Conservation (phyloP, 1,140 invertebrate genomes). For the Diorhabda carinulata region DNA sequence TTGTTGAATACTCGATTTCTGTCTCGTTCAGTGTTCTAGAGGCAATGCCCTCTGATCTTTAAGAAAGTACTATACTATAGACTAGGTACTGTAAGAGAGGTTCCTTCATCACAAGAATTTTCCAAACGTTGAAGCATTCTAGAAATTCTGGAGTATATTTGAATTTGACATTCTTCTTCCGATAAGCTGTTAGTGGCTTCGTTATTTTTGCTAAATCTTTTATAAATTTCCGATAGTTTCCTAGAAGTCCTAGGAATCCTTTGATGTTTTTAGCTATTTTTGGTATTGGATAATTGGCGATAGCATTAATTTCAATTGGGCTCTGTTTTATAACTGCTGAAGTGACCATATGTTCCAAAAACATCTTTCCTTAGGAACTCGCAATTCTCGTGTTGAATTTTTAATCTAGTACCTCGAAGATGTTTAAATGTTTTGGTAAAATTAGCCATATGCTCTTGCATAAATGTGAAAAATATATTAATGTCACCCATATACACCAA, state of each 20-base stretch:
- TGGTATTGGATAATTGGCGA: neutral
- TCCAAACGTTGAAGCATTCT: too few relatives aligned
- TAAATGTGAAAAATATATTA: neutral
- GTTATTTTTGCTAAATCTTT: neutral
- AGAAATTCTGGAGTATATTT: too few relatives aligned
- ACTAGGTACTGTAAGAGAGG: too few relatives aligned
- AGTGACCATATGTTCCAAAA: neutral
- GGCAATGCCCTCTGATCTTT: neutral
- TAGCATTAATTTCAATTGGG: neutral
- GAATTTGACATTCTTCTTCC: too few relatives aligned
- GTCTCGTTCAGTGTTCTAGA: neutral
- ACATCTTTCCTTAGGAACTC: neutral
- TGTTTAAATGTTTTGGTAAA: neutral
- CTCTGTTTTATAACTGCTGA: neutral
- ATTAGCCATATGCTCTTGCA: neutral
- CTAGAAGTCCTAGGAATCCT: neutral
- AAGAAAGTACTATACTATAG: too few relatives aligned
- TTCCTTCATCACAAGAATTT: too few relatives aligned
- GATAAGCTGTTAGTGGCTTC: neutral
- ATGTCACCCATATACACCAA: neutral
- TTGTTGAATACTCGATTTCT: neutral
- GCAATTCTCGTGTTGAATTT: neutral
- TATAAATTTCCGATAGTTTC: neutral
- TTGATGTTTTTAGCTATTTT: neutral
- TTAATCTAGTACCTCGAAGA: neutral